Base-by-base conservation (phyloP, 2,888 invertebrate genomes). In the Drosophila kambysellisi region DNA sequence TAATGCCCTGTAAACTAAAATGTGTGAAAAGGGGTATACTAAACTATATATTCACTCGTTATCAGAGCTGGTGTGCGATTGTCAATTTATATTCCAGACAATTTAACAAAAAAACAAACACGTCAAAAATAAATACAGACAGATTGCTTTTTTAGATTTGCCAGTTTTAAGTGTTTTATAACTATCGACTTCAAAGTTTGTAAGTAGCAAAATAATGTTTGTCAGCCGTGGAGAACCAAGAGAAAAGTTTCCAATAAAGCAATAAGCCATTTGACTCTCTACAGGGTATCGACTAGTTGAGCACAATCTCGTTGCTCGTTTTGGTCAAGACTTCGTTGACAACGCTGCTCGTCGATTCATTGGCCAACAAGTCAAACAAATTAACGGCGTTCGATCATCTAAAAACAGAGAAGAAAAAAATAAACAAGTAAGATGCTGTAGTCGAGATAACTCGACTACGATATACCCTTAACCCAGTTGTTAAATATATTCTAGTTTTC, bases 341-440 rank as follows among this genome's bases (percentile, higher is more conserved):
- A 64, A 59, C 59, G 62, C 74, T 65, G 48, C 43, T n/a, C 20
- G 33, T 12, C 56, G 51, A 51, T 30, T 33, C 3, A n/a, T 70
- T 78, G 33, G 62, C 60, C 82, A 73, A 75, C 86, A 80, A 80
- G 81, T 66, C 82, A 87, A 87, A 76, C 87, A 89, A 89, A 89
- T 81, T 81, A 83, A 75, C 77, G 65, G 70, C 76, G 71, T 81
- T 83, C 81, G 77, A 89, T 86, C 79, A 67, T 43, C 46, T 39
- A 62, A 64, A 61, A 62, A 41, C 41, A 48, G 46, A 39, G 11
- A 30, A 37, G 54, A 48, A 64, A 72, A 67, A 63, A 48, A 41
- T 25, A 25, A 25, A 25, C 20, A 25, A 25, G 20, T 25, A 25
- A 25, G 20, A 25, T 25, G 20, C 20, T 25, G 20, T 25, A 25